Conservation (phyloP, 2,113 vertebrate species). For the Hypanus sabinus region DNA sequence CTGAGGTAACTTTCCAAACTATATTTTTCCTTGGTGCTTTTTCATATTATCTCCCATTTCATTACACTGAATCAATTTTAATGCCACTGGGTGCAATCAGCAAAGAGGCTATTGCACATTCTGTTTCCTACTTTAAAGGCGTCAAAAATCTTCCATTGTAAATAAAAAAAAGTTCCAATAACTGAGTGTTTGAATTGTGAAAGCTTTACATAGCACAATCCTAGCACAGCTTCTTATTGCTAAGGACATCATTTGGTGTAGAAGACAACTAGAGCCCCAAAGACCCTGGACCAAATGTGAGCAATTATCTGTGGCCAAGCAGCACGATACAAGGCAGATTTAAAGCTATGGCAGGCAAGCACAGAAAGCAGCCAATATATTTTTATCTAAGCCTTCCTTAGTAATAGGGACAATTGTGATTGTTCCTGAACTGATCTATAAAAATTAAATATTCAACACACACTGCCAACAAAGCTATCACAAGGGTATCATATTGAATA, state of each 20-base stretch:
- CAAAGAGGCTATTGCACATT: not conserved
- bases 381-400: not conserved
- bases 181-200: constrained; percentile 11
- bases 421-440: constrained; percentile 7
- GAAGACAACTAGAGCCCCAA: not conserved
- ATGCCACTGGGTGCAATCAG: not conserved
- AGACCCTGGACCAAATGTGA: not conserved
- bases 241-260: no score
- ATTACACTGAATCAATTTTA: not conserved
- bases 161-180: not conserved
- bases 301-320: not conserved
- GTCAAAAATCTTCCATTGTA: constrained; percentile 1
- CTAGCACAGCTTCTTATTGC: not conserved
- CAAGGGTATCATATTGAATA: not conserved
- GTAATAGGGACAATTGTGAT: constrained; percentile 6
- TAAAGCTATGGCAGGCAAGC: not conserved
- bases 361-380: not conserved
- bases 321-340: not conserved
- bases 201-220: not conserved
- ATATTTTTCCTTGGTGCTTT: not conserved
- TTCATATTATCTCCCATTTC: not conserved
- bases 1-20: not conserved
- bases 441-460: constrained; percentile 29
- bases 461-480: not conserved
- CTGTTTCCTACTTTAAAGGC: not conserved